phyloP scores from a whole-genome alignment of 1,140 invertebrate genomes.

The Calycopis cecrops region DNA sequence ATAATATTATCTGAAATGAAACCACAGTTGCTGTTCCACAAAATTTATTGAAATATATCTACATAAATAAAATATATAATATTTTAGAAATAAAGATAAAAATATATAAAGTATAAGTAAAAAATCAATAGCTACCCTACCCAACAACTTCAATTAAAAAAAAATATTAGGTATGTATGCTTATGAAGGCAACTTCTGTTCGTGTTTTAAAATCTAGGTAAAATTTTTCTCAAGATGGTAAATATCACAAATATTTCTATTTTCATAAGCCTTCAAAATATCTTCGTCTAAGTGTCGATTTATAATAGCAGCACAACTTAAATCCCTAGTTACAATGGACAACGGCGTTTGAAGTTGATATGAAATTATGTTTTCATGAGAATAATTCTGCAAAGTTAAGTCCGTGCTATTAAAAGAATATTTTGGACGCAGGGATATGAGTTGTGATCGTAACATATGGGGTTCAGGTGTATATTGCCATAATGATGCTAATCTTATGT shows the following conservation, averaged over 20 bases:
- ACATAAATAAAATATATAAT: too few species aligned
- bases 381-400: constrained; percentile 12
- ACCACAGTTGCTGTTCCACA: too few species aligned
- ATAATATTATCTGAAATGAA: too few species aligned
- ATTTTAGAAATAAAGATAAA: too few species aligned
- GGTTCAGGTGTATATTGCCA: constrained; percentile 19
- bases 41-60: too few species aligned
- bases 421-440: constrained; percentile 28
- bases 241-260: constrained; percentile 26
- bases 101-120: too few species aligned
- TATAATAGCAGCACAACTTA: constrained; percentile 33
- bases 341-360: constrained; percentile 23
- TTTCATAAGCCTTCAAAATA: constrained; percentile 28
- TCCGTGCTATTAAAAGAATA: not conserved
- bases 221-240: constrained; percentile 12
- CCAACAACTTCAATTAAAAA: too few species aligned
- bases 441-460: constrained; percentile 30
- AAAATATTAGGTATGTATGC: too few species aligned
- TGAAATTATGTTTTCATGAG: constrained; percentile 25
- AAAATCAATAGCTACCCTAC: too few species aligned
- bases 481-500: constrained; percentile 29
- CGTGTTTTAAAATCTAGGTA: too few species aligned
- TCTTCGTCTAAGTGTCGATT: constrained; percentile 35
- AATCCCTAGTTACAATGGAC: constrained; percentile 23
- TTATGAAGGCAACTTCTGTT: too few species aligned